Evolutionary conservation across 2,797 vertebrate genomes (phyloP).

Genomic region (Pipistrellus nathusii): DNA sequence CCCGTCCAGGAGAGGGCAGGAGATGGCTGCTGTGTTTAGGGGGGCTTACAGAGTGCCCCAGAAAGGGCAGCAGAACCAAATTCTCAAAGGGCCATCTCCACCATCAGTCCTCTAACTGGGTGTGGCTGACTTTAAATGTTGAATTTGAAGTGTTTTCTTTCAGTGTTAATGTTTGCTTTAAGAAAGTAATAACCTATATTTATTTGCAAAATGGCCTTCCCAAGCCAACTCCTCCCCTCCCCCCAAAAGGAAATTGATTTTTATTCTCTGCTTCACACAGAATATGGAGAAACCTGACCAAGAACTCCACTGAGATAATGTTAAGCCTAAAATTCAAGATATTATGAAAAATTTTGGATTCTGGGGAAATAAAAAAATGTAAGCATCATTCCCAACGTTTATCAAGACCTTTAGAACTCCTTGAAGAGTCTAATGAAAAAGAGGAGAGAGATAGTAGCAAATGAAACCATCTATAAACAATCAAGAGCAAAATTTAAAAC

Average conservation of each 20-base stretch:
- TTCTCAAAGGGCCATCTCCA: neutral
- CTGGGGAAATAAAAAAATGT: conserved; percentile 50
- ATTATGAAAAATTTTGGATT: conserved; percentile 8
- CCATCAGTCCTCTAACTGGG: neutral
- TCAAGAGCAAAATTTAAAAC: neutral
- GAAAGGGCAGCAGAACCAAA: neutral
- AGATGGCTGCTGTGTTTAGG: neutral
- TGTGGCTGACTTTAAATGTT: neutral
- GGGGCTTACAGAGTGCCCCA: neutral
- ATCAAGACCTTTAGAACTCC: neutral
- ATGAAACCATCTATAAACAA: conserved; percentile 20
- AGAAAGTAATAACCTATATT: conserved; percentile 37
- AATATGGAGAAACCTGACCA: conserved; percentile 47
- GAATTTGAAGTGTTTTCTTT: conserved; percentile 53
- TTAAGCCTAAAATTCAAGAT: conserved; percentile 51
- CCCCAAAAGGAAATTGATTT: conserved; percentile 23
- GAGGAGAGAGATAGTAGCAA: neutral
- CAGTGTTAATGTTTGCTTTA: conserved; percentile 46
- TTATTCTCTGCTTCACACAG: conserved; percentile 27
- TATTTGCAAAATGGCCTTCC: conserved; percentile 57
- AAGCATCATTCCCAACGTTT: neutral
- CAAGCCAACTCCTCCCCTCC: neutral
- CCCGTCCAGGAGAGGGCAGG: neutral
- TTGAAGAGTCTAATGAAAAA: conserved; percentile 43
- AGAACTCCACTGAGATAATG: neutral